Conservation (phyloP, 2,888 invertebrate genomes). For the Nesidiocoris tenuis region DNA sequence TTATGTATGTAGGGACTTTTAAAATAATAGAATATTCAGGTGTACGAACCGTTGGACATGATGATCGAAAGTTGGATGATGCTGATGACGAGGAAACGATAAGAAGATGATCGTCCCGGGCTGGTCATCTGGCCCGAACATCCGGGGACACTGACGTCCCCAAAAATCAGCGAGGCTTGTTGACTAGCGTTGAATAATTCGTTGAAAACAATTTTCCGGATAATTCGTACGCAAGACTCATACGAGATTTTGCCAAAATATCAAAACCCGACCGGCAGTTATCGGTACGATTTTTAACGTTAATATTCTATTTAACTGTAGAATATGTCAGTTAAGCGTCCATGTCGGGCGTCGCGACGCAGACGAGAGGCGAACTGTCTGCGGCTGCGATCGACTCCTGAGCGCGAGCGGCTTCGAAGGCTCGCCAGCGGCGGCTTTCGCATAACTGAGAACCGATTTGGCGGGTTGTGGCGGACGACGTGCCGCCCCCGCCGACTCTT, state of each 20-base stretch:
- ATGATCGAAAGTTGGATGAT: constrained; percentile 44
- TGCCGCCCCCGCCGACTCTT: constrained; percentile 1
- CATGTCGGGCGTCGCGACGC: too few species aligned
- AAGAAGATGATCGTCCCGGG: constrained; percentile 26
- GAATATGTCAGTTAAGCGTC: too few species aligned
- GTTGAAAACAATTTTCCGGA: too few species aligned
- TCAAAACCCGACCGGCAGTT: too few species aligned
- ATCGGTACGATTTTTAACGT: too few species aligned
- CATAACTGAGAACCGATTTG: constrained; percentile 10
- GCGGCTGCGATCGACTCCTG: neutral
- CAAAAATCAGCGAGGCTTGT: too few species aligned
- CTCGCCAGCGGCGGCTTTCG: constrained; percentile 21
- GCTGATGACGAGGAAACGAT: constrained; percentile 43
- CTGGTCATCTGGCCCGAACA: neutral
- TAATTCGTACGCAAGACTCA: too few species aligned
- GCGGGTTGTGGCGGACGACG: neutral
- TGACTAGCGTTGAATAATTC: too few species aligned
- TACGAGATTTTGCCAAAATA: too few species aligned
- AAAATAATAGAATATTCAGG: too few species aligned
- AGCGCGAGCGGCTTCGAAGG: neutral
- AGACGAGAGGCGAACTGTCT: neutral
- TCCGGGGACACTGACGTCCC: neutral
- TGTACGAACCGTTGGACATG: constrained; percentile 45
- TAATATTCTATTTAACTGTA: too few species aligned
- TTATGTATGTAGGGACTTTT: too few species aligned